A percentile compares a stretch with the other conserved stretches of the same genome.
These are phyloP conservation scores for Halictus quadricinctus DNA, from an alignment of 2,888 invertebrate genomes.

Conservation along the genomic window DNA sequence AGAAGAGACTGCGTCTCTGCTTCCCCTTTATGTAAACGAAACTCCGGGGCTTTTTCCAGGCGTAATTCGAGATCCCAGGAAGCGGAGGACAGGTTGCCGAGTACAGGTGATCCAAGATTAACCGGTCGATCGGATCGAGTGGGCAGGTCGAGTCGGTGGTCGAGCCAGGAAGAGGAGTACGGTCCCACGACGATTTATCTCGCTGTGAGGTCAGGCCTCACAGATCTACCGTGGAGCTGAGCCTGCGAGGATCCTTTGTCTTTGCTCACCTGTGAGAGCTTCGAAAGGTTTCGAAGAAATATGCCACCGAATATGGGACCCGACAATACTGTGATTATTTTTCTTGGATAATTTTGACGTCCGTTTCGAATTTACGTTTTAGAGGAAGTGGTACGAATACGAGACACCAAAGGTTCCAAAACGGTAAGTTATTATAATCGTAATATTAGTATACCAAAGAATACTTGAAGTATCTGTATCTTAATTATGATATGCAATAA, in stretches of 20 bases:
- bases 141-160: slow-evolving; percentile 21
- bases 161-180: slow-evolving; percentile 30
- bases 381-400: too few relatives aligned
- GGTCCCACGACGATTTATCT: slow-evolving; percentile 67
- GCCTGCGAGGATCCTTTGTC: slow-evolving; percentile 58
- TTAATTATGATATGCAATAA: too few relatives aligned
- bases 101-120: slow-evolving; percentile 71
- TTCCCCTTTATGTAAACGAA: slow-evolving; percentile 50
- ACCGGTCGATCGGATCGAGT: slow-evolving; percentile 50
- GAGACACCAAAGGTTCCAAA: too few relatives aligned
- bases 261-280: slow-evolving; percentile 36
- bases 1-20: neutral
- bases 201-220: slow-evolving; percentile 62
- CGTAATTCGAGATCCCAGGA: slow-evolving; percentile 71
- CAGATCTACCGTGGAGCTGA: slow-evolving; percentile 55
- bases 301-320: too few relatives aligned
- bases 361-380: neutral
- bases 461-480: too few relatives aligned
- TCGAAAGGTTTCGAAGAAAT: neutral
- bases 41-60: slow-evolving; percentile 57
- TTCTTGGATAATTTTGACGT: neutral
- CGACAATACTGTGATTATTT: neutral
- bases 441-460: too few relatives aligned
- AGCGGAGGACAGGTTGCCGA: slow-evolving; percentile 63
- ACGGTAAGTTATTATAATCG: too few relatives aligned